Base-by-base conservation (phyloP, 2,113 vertebrate genomes). In the Clarias magur region DNA sequence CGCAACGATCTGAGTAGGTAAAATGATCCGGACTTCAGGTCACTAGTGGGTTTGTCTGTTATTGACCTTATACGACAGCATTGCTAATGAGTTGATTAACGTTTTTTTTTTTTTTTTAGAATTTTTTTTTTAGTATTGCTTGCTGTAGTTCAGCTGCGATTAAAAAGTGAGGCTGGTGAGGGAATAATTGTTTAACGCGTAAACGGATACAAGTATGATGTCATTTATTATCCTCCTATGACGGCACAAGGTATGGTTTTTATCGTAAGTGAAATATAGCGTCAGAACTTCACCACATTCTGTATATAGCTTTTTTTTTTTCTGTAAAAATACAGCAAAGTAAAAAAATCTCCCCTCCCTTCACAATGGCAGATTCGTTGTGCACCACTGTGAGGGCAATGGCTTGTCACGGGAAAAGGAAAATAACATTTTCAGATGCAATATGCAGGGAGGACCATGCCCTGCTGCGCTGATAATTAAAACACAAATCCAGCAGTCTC, bases 391-490 rank as follows among this genome's bases (percentile, higher is more conserved):
- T 76, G 73, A 76, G 73, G 73, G 23, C 73, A 54, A 76, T 76
- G 42, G 38, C 23, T 76, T 76, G 38, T 76, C 73, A 53, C 48
- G 2, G 73, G 21, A 54, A 54, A 76, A 76, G 73, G 23, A 76
- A 76, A 76, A 76, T 76, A 76, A 34, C 48, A 76, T 76, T 53
- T 53, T 76, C 21, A 78, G 25, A 56, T 54, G 48, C 13, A 3
- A 56, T 56, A 56, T 54, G 11, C 25, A 56, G 75, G 25, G 53
- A 54, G 25, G 53, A 27, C 75, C 25, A 78, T 78, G 48, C 15
- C 75, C 75, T 78, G 75, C 75, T 78, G 75, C 6, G 42, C 13
- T 78, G 75, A 56, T 78, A 27, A 78, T 56, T 78, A 78, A 78
- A 78, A 56, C 6, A 56, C 13, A 4, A 56, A 54, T 78, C 72